These are phyloP conservation scores for Potamarius usumacintae DNA, from an alignment of 2,113 vertebrate genomes.

Conservation along the genomic window DNA sequence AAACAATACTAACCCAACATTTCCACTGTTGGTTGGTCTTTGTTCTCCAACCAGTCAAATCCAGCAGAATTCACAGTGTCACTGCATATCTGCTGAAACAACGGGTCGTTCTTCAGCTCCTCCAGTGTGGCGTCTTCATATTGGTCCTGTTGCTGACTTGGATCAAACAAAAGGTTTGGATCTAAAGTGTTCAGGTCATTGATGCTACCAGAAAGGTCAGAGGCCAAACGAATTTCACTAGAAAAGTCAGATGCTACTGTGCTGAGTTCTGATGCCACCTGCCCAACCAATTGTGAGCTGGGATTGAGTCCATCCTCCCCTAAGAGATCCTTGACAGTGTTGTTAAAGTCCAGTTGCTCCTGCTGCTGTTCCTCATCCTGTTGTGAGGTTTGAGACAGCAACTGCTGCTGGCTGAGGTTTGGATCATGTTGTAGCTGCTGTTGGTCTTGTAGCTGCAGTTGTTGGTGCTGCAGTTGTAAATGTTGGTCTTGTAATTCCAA, in stretches of 20 bases:
- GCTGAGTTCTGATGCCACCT: constrained; percentile 89
- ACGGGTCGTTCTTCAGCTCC: constrained; percentile 97
- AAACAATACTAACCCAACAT: constrained; percentile 89
- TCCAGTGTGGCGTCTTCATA: constrained; percentile 99
- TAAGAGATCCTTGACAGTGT: constrained; percentile 95
- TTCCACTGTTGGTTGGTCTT: constrained; percentile 98
- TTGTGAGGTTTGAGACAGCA: constrained; percentile 70
- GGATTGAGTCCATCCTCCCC: constrained; percentile 89
- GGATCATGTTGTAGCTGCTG: constrained; percentile 40
- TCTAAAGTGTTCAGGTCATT: constrained; percentile 97
- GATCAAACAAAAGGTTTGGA: constrained; percentile 96
- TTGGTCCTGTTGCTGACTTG: constrained; percentile 94
- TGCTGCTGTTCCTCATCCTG: constrained; percentile 67
- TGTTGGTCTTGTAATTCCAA: constrained; percentile 43
- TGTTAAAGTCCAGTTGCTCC: constrained; percentile 91
- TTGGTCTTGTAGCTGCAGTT: constrained; percentile 48
- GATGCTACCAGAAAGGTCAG: constrained; percentile 99
- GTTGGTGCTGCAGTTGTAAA: constrained; percentile 48
- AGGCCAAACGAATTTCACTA: constrained; percentile 92
- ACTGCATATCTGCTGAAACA: constrained; percentile 99
- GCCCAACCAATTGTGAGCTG: constrained; percentile 91
- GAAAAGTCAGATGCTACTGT: constrained; percentile 90
- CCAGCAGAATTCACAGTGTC: constrained; percentile 95
- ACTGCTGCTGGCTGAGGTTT: constrained; percentile 51
- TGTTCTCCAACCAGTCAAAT: constrained; percentile 99